These are phyloP conservation scores for Leptinotarsa defecta DNA, from an alignment of 1,140 invertebrate genomes.

Conservation along the genomic window DNA sequence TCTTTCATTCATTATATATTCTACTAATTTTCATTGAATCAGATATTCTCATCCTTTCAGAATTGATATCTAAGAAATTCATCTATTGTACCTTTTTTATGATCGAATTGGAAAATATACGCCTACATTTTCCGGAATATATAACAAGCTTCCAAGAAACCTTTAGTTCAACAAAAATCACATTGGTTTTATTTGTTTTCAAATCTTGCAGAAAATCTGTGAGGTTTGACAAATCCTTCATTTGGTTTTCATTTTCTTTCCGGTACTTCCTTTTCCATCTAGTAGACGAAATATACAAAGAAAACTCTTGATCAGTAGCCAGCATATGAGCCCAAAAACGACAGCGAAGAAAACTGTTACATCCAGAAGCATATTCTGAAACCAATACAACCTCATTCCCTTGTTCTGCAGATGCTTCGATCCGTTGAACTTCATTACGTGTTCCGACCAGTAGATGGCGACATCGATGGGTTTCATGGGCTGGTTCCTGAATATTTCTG, in stretches of 20 bases:
- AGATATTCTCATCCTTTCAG: no score
- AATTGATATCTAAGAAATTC: no score
- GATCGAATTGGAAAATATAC: no score
- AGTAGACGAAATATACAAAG: neutral
- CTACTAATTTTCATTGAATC: no score
- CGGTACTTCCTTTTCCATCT: neutral
- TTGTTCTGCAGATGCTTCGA: constrained; percentile 43
- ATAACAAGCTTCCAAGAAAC: neutral
- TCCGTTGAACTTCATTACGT: constrained; percentile 41
- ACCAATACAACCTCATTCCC: neutral
- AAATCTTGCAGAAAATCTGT: neutral
- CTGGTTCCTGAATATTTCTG: constrained; percentile 37
- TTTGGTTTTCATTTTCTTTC: neutral
- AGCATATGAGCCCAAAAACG: neutral
- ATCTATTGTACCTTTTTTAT: no score
- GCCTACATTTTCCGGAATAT: neutral
- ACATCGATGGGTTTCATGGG: constrained; percentile 40
- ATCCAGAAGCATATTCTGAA: constrained; percentile 19
- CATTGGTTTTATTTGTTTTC: neutral
- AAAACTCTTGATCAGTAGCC: neutral
- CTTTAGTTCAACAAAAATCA: neutral
- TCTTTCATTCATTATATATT: no score
- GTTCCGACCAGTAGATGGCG: constrained; percentile 52
- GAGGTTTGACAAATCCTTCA: no score
- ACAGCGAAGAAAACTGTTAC: neutral